These are phyloP conservation scores for Leguminivora glycinivorella DNA, from an alignment of 1,140 invertebrate species.

Conservation along the genomic window DNA sequence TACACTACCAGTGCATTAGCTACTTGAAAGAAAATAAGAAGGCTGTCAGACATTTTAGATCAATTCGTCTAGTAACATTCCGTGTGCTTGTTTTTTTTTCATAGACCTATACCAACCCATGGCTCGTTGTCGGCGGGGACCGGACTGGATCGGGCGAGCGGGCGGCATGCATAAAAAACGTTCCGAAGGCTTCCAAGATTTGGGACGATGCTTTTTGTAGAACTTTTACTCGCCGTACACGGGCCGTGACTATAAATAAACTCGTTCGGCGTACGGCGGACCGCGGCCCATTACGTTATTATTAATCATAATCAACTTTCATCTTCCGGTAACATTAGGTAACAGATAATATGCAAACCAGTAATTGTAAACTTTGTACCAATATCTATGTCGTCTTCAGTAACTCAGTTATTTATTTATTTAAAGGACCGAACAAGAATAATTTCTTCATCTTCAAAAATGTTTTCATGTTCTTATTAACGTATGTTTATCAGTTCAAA, in stretches of 20 bases:
- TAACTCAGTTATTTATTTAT: too few relatives aligned
- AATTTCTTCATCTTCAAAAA: too few relatives aligned
- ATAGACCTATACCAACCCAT: slow-evolving; percentile 60
- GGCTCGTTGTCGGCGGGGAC: slow-evolving; percentile 45
- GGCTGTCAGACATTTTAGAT: not conserved
- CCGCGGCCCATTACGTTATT: slow-evolving; percentile 40
- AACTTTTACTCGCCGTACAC: slow-evolving; percentile 43
- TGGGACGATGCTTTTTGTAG: slow-evolving; percentile 59
- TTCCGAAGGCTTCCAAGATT: slow-evolving; percentile 51
- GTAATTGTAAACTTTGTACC: not conserved
- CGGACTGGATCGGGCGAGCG: slow-evolving; percentile 40
- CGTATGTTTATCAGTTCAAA: not conserved
- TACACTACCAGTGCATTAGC: not conserved
- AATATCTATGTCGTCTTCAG: too few relatives aligned
- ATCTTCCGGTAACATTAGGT: slow-evolving; percentile 33
- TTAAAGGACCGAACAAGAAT: too few relatives aligned
- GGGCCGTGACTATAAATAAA: slow-evolving; percentile 54
- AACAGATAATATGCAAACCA: slow-evolving; percentile 21
- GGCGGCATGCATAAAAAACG: slow-evolving; percentile 50
- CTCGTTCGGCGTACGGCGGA: slow-evolving; percentile 47
- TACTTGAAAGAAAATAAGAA: not conserved
- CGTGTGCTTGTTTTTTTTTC: slow-evolving; percentile 33
- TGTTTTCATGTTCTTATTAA: too few relatives aligned
- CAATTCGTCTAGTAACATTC: not conserved
- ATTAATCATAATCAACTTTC: slow-evolving; percentile 25